Evolutionary conservation across 2,113 vertebrate species (phyloP), one percentile per base, ranked within the genome.

Genomic region (Tragelaphus imberbis): DNA sequence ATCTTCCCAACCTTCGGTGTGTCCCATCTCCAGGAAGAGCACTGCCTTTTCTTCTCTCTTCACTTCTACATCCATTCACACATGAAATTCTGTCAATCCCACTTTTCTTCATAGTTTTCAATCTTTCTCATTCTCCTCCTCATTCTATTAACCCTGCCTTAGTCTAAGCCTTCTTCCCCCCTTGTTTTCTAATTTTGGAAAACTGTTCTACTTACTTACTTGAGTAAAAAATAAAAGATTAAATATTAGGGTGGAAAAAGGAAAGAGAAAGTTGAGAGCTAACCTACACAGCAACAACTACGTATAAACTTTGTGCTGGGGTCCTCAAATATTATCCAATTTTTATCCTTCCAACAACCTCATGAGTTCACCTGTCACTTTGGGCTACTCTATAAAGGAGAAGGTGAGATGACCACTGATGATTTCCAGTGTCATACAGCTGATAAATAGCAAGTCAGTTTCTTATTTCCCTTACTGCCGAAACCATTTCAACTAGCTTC

Each of bases 171-270:
- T 84, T 94, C 33, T n/a, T 47, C 28, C 47, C 51, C 3, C 14
- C 21, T 47, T 85, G 27, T 21, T 63, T 56, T 79, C 40, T 89
- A 17, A 59, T 59, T 88, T 65, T 65, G 13, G 12, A 58, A 81
- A n/a, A 0, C 12, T 82, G 40, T 47, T 55, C 88, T 51, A 47
- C 85, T 13, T 63, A 84, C 36, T 13, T 63, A 86, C n/a, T 63
- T 86, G 12, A 77, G 84, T 87, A 71, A 94, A 94, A 93, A 56
- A 95, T 1, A 58, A 55, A 21, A 81, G 5, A 16, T 71, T 88
- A 93, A 82, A 65, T 79, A 85, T 59, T 91, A 85, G 95, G 12
- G 16, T 53, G 10, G 8, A 40, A 81, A 91, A 85, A 49, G 4
- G 30, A 96, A 85, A 84, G 23, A 58, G 23, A 85, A 81, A 81